phyloP scores from a whole-genome alignment of 2,113 vertebrate species.

The Gambusia affinis region DNA sequence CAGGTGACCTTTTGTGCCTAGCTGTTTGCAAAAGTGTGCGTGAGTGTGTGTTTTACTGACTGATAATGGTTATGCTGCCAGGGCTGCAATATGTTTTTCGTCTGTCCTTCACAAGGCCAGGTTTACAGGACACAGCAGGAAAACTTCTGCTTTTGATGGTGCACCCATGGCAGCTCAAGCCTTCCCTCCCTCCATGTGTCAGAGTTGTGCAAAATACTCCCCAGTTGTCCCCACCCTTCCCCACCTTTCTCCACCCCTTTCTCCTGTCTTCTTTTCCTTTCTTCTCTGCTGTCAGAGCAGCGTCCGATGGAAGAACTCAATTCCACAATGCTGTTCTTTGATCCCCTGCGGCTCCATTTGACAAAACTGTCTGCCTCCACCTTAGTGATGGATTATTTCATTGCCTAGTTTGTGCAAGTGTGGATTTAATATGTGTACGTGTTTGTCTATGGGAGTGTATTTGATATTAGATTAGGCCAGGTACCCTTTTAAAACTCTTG shows the following conservation, averaged over 20 bases:
- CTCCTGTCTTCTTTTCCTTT: conserved; percentile 20
- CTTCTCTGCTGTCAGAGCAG: conserved; percentile 56
- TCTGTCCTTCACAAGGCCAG: conserved; percentile 69
- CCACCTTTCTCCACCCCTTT: neutral
- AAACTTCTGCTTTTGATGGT: conserved; percentile 66
- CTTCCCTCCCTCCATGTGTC: conserved; percentile 27
- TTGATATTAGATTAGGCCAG: conserved; percentile 7
- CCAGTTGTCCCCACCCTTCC: conserved; percentile 6
- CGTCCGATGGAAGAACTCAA: conserved; percentile 69
- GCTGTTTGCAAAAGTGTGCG: neutral
- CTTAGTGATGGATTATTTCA: conserved; percentile 65
- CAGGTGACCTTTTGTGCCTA: conserved; percentile 51
- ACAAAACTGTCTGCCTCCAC: conserved; percentile 69
- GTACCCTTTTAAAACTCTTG: neutral
- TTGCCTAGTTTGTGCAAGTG: conserved; percentile 32
- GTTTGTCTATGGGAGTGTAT: conserved; percentile 6
- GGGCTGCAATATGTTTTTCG: conserved; percentile 73
- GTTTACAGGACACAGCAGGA: conserved; percentile 60
- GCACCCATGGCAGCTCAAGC: conserved; percentile 46
- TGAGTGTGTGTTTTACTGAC: conserved; percentile 36
- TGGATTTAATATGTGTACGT: conserved; percentile 2
- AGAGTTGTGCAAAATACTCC: conserved; percentile 30
- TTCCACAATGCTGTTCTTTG: conserved; percentile 66
- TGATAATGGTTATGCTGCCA: conserved; percentile 57
- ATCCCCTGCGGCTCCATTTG: conserved; percentile 69